A percentile compares a stretch with the other conserved stretches of the same genome.
Conservation (phyloP, 2,113 vertebrate species). For the Phylloscopus whistleri region DNA sequence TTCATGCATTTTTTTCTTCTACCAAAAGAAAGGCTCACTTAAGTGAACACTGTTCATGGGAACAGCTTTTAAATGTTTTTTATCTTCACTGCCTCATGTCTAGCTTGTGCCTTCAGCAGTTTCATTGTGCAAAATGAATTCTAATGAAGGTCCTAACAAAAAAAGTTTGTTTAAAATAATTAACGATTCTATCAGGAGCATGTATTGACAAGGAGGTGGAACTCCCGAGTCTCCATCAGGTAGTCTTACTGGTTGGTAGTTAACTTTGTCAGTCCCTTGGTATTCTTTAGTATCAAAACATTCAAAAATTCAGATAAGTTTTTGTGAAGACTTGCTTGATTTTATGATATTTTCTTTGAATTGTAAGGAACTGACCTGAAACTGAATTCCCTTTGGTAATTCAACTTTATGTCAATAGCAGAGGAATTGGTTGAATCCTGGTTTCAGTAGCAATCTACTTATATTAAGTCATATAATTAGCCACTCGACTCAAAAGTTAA, state of each 20-base stretch:
- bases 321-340: not conserved
- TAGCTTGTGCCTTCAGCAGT: not conserved
- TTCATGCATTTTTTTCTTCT: not conserved
- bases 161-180: not conserved
- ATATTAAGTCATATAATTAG: not conserved
- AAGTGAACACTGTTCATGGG: not conserved
- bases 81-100: not conserved
- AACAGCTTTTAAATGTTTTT: not conserved
- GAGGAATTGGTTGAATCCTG: not conserved
- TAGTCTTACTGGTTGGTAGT: not conserved
- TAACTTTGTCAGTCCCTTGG: not conserved
- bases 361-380: not conserved
- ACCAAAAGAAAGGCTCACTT: not conserved
- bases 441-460: not conserved
- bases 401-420: not conserved
- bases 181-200: not conserved
- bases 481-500: not conserved
- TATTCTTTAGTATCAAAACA: not conserved
- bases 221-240: not conserved
- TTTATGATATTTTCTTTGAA: not conserved
- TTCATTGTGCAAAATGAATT: not conserved
- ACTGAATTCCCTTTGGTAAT: not conserved
- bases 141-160: not conserved
- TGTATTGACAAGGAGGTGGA: not conserved
- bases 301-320: not conserved